These are phyloP conservation scores for Molothrus ater DNA, from an alignment of 2,797 vertebrate genomes.

Conservation along the genomic window DNA sequence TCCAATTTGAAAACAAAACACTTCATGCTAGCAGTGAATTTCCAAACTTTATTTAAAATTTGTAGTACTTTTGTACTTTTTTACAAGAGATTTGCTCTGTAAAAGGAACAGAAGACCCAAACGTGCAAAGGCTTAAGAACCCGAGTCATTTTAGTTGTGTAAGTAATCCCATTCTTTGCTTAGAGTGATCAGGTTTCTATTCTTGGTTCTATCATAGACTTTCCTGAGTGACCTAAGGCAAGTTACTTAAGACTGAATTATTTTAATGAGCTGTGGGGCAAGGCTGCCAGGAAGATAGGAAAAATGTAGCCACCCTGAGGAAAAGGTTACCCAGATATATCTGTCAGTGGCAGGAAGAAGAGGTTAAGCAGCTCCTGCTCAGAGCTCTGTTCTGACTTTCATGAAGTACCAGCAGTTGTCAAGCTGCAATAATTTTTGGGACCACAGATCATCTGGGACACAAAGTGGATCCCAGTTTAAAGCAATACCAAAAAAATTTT, in stretches of 20 bases:
- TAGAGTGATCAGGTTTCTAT: conserved; percentile 65
- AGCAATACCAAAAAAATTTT: not conserved
- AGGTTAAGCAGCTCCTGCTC: not conserved
- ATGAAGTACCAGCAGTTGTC: not conserved
- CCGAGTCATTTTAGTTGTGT: conserved; percentile 33
- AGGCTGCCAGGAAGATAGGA: not conserved
- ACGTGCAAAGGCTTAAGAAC: conserved; percentile 46
- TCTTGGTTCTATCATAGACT: conserved; percentile 53
- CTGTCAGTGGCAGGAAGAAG: not conserved
- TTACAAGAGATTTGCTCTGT: not conserved
- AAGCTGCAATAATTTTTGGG: not conserved
- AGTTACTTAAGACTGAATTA: conserved; percentile 60
- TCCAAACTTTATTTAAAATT: conserved; percentile 34
- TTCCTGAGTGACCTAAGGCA: conserved; percentile 46
- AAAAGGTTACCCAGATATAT: not conserved
- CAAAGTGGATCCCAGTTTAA: not conserved
- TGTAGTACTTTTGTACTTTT: not conserved
- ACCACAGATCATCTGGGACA: not conserved
- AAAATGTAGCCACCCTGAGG: not conserved
- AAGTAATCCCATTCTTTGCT: conserved; percentile 66
- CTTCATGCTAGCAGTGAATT: not conserved
- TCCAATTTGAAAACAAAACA: conserved; percentile 26
- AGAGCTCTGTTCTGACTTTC: not conserved
- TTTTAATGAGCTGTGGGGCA: conserved; percentile 45
- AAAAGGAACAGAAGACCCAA: not conserved